These are phyloP conservation scores for Heliconius melpomene DNA, from an alignment of 1,140 invertebrate genomes.

Conservation along the genomic window DNA sequence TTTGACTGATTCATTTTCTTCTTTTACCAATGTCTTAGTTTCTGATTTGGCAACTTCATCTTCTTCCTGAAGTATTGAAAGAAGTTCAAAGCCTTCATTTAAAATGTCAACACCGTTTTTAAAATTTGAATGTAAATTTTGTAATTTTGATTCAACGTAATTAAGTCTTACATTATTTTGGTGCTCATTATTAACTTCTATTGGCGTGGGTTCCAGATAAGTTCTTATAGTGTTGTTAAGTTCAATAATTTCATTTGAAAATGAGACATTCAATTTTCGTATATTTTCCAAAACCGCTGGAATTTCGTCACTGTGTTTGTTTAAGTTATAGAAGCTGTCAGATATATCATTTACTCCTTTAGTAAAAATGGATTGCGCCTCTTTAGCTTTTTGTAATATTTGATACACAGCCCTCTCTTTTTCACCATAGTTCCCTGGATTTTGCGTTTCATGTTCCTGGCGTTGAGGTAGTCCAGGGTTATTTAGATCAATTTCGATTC, in stretches of 20 bases:
- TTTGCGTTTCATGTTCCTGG: conserved; percentile 71
- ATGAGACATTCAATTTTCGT: conserved; percentile 51
- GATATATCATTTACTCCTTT: conserved; percentile 55
- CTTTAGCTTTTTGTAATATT: conserved; percentile 55
- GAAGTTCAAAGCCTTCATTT: conserved; percentile 56
- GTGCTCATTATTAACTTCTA: not conserved
- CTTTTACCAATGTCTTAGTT: conserved; percentile 35
- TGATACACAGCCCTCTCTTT: conserved; percentile 47
- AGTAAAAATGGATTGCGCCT: conserved; percentile 53
- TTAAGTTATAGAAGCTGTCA: conserved; percentile 55
- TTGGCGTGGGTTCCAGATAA: conserved; percentile 43
- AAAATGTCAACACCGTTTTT: conserved; percentile 53
- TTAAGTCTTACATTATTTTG: conserved; percentile 18
- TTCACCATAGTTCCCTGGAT: conserved; percentile 55
- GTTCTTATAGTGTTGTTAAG: conserved; percentile 56
- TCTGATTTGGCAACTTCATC: conserved; percentile 43
- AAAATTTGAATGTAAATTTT: conserved; percentile 58
- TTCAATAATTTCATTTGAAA: conserved; percentile 54
- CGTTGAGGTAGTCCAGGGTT: conserved; percentile 68
- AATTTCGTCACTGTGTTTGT: conserved; percentile 53
- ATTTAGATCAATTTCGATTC: conserved; percentile 57
- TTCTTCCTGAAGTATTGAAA: conserved; percentile 55
- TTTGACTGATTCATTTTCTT: conserved; percentile 14
- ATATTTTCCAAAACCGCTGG: conserved; percentile 55
- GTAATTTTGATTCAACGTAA: conserved; percentile 43